Evolutionary conservation across 2,888 invertebrate species (phyloP).

Genomic region (Byasa hedistus): DNA sequence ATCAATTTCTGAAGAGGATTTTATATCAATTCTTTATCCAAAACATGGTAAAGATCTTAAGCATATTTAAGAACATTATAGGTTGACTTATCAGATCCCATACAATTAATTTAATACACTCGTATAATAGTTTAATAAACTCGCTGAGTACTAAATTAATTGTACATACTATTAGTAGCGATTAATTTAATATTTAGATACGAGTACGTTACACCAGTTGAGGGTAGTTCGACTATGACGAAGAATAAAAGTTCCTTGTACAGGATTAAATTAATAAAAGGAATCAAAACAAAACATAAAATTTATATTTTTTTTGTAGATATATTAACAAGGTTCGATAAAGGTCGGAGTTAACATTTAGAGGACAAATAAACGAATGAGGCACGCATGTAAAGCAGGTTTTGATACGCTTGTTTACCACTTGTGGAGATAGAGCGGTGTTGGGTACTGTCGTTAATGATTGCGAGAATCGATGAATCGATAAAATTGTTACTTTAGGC

Average conservation of each 20-base stretch:
- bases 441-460: not conserved
- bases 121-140: not conserved
- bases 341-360: conserved; percentile 5
- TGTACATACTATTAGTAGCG: too few relatives aligned
- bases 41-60: not conserved
- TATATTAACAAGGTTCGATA: too few relatives aligned
- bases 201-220: too few relatives aligned
- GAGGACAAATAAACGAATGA: conserved; percentile 20
- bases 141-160: too few relatives aligned
- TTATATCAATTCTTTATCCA: not conserved
- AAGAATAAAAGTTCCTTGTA: too few relatives aligned
- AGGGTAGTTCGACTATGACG: too few relatives aligned
- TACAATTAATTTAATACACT: not conserved
- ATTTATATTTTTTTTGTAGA: too few relatives aligned
- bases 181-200: too few relatives aligned
- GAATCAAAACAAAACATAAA: too few relatives aligned
- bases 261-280: too few relatives aligned
- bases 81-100: not conserved
- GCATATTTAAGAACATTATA: not conserved
- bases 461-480: not conserved
- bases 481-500: not conserved
- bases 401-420: conserved; percentile 21
- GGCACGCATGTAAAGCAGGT: conserved; percentile 14
- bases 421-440: conserved; percentile 1
- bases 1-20: not conserved